Evolutionary conservation across 2,113 vertebrate species (phyloP).

Genomic region (Vanacampus margaritifer): DNA sequence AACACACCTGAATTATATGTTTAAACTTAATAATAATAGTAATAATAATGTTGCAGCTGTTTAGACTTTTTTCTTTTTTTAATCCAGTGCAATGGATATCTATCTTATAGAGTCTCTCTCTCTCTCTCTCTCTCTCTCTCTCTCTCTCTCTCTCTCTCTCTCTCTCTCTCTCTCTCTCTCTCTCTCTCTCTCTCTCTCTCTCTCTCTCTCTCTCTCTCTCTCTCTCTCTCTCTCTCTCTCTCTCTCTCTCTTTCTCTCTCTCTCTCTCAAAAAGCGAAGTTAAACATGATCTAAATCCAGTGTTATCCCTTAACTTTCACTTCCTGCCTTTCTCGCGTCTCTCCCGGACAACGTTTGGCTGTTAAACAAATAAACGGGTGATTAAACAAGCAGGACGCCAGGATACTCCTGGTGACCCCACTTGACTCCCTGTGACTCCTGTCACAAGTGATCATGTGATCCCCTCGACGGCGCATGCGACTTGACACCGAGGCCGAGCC

Average conservation of each 20-base stretch:
- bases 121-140: too few species aligned
- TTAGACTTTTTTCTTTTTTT: not conserved
- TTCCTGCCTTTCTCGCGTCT: slow-evolving; percentile 23
- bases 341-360: slow-evolving; percentile 23
- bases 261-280: not conserved
- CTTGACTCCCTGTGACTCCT: slow-evolving; percentile 75
- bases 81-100: too few species aligned
- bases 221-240: too few species aligned
- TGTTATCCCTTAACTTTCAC: slow-evolving; percentile 35
- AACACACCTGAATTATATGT: not conserved
- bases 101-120: too few species aligned
- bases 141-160: too few species aligned
- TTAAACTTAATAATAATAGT: not conserved
- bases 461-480: slow-evolving; percentile 8
- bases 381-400: slow-evolving; percentile 68
- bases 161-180: too few species aligned
- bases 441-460: slow-evolving; percentile 75
- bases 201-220: too few species aligned
- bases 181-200: too few species aligned
- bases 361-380: slow-evolving; percentile 66
- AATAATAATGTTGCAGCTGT: not conserved
- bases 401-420: slow-evolving; percentile 71
- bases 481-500: slow-evolving; percentile 12
- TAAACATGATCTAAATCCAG: slow-evolving; percentile 28
- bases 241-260: too few species aligned